phyloP scores from a whole-genome alignment of 2,113 vertebrate species.

The Collichthys lucidus region DNA sequence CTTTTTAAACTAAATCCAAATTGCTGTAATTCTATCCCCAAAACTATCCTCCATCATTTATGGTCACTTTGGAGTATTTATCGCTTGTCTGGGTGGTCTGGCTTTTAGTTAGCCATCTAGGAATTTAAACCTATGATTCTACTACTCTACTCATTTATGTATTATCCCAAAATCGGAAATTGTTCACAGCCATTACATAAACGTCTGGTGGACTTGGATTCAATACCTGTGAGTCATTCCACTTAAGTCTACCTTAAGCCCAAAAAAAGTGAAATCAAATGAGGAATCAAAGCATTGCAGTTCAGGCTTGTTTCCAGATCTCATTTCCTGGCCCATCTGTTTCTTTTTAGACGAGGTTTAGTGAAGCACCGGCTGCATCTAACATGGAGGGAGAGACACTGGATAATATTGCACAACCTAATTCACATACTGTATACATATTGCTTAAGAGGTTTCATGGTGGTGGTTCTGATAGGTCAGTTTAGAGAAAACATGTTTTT shows the following conservation, averaged over 20 bases:
- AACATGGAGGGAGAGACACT: conserved; percentile 26
- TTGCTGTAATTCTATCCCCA: conserved; percentile 8
- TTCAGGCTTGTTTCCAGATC: conserved; percentile 55
- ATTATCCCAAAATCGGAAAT: conserved; percentile 9
- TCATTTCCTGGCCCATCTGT: conserved; percentile 70
- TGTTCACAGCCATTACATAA: conserved; percentile 7
- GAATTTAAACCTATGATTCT: neutral
- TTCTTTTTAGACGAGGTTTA: conserved; percentile 60
- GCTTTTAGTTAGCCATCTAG: neutral
- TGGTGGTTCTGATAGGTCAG: conserved; percentile 1
- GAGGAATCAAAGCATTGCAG: conserved; percentile 53
- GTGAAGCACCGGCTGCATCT: conserved; percentile 31
- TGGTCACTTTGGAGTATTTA: neutral
- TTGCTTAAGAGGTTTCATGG: neutral
- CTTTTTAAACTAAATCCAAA: conserved; percentile 12
- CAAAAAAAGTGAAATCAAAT: conserved; percentile 53
- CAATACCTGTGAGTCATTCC: conserved; percentile 15
- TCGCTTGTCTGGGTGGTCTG: conserved; percentile 12
- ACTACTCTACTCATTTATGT: neutral
- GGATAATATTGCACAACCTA: conserved; percentile 14
- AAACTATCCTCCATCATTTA: neutral
- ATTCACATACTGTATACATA: neutral
- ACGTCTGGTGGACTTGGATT: conserved; percentile 1
- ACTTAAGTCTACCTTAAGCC: conserved; percentile 28
- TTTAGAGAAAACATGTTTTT: conserved; percentile 25